Base-by-base conservation (phyloP, 2,113 vertebrate genomes). In the Numenius arquata region DNA sequence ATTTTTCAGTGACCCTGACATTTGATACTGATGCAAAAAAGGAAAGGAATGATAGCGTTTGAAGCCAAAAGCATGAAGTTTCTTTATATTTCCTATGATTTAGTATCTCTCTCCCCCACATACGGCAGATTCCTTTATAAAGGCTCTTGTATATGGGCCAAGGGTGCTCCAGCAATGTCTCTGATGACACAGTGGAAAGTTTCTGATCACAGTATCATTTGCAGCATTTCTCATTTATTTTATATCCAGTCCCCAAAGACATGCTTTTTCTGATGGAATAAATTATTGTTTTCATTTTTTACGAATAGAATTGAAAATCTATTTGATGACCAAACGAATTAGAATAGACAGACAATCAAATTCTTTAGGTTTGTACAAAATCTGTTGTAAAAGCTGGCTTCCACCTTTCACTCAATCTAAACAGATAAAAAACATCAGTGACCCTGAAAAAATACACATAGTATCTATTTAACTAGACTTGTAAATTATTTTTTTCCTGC, bases 1-100 rank as follows among this genome's bases (percentile, higher is more conserved):
- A 75, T 96, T 97, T 93, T 95, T 88, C 93, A 95, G 92, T 77
- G 88, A 95, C 93, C 96, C 94, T 96, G 97, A 96, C 87, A 95
- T 88, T 91, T 93, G 94, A 95, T 96, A 96, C 77, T 85, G 86
- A 96, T 91, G 91, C 72, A 86, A 94, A 95, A 91, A 91, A 92
- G 62, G 59, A 95, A 89, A 96, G 82, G 87, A 94, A 88, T 80
- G 77, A 58, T 63, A 41, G 71, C 4, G 5, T 76, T 87, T 67
- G 85, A 85, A 94, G 92, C 53, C 76, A 77, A 88, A 97, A 92
- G 70, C 70, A 55, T 75, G 43, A 88, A 58, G 71, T 93, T 96
- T 91, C 92, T 95, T 79, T 85, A 71, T 94, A 90, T 93, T 94
- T 96, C 75, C 76, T 91, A 77, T 77, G 72, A 93, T 94, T 86